phyloP scores from a whole-genome alignment of 2,113 vertebrate species.

The Chlamydotis undulata region DNA sequence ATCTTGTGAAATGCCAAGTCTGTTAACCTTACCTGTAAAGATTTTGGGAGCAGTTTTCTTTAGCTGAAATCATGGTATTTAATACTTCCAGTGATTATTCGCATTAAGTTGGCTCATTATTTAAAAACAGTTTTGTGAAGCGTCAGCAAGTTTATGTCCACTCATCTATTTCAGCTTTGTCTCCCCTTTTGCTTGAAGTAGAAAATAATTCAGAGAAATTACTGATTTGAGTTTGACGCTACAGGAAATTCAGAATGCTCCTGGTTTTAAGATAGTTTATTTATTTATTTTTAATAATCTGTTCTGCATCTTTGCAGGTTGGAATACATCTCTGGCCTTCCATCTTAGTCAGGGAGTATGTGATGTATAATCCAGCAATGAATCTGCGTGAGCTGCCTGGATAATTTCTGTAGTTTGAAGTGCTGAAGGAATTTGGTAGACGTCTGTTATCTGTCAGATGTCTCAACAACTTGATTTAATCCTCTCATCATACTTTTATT shows the following conservation, averaged over 20 bases:
- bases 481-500: not conserved
- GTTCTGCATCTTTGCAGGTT: not conserved
- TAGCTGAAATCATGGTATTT: not conserved
- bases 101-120: not conserved
- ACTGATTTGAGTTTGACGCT: not conserved
- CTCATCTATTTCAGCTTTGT: not conserved
- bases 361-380: not conserved
- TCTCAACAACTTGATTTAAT: constrained; percentile 1
- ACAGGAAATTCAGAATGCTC: not conserved
- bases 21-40: not conserved
- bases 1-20: not conserved
- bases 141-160: not conserved
- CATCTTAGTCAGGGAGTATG: not conserved
- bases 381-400: not conserved
- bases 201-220: not conserved
- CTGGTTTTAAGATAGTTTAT: not conserved
- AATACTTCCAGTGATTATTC: not conserved
- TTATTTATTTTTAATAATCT: too few relatives aligned
- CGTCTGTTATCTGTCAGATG: not conserved
- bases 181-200: not conserved
- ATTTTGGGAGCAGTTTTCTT: not conserved
- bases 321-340: not conserved
- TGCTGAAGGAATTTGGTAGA: not conserved
- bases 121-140: not conserved
- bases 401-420: not conserved